These are phyloP conservation scores for Aphrophora alni DNA, from an alignment of 2,888 invertebrate genomes.

Conservation along the genomic window DNA sequence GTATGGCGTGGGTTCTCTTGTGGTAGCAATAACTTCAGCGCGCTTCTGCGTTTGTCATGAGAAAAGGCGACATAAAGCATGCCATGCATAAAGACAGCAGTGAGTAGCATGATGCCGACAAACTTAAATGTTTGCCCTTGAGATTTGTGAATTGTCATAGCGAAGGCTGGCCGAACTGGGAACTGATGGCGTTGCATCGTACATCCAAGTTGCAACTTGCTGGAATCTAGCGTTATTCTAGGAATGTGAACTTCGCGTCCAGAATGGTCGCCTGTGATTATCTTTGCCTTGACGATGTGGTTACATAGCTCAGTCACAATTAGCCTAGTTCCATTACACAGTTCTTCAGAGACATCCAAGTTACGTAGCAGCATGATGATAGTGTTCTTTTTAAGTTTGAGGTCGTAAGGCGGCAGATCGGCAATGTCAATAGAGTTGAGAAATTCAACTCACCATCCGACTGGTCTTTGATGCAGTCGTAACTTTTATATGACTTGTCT, in stretches of 20 bases:
- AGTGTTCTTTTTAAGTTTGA: too few relatives aligned
- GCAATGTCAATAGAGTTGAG: too few relatives aligned
- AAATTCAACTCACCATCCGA: too few relatives aligned
- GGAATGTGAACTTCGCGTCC: constrained; percentile 24
- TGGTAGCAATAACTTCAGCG: constrained; percentile 16
- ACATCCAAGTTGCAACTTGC: constrained; percentile 16
- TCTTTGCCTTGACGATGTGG: constrained; percentile 24
- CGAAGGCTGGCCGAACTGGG: neutral
- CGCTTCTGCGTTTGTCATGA: constrained; percentile 1
- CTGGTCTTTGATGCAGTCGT: too few relatives aligned
- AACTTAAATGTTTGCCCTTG: too few relatives aligned
- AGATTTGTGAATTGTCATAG: constrained; percentile 18
- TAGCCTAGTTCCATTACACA: constrained; percentile 23
- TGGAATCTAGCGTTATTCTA: constrained; percentile 26
- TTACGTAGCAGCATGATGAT: neutral
- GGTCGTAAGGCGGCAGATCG: too few relatives aligned
- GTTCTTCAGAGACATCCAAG: constrained; percentile 11
- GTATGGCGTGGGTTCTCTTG: neutral
- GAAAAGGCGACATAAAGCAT: constrained; percentile 18
- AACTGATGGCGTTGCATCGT: constrained; percentile 3
- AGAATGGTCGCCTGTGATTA: constrained; percentile 17
- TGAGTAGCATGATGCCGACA: neutral
- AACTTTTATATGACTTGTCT: too few relatives aligned
- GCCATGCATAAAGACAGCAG: neutral
- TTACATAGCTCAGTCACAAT: constrained; percentile 27